These are phyloP conservation scores for Pseudochromis fuscus DNA, from an alignment of 2,797 vertebrate species.

Conservation along the genomic window DNA sequence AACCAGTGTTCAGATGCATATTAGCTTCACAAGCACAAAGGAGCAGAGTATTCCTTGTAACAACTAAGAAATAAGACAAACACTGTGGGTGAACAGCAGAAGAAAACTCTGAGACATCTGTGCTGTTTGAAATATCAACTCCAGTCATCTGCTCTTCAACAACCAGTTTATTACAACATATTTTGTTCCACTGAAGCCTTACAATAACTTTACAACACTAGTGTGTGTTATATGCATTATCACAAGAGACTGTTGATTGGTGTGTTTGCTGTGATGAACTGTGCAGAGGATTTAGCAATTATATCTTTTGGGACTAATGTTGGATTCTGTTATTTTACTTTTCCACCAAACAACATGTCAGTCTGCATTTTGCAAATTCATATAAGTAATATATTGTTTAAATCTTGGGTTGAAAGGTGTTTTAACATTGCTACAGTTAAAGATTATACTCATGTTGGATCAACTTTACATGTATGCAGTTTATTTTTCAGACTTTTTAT, in stretches of 20 bases:
- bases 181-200: constrained; percentile 15
- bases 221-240: background rate
- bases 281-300: constrained; percentile 6
- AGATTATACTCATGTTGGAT: constrained; percentile 41
- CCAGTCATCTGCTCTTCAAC: too few relatives aligned
- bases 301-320: constrained; percentile 16
- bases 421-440: constrained; percentile 42
- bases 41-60: background rate
- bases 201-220: background rate
- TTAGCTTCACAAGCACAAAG: constrained; percentile 5
- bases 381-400: constrained; percentile 16
- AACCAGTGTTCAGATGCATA: too few relatives aligned
- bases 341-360: constrained; percentile 10
- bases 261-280: constrained; percentile 33
- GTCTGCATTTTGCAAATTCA: constrained; percentile 19
- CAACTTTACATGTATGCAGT: constrained; percentile 34
- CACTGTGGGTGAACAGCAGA: too few relatives aligned
- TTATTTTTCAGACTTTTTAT: constrained; percentile 14
- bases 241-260: constrained; percentile 2
- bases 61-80: background rate
- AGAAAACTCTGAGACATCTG: too few relatives aligned
- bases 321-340: constrained; percentile 12
- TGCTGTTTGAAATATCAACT: background rate
- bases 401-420: constrained; percentile 30
- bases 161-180: constrained; percentile 9